Evolutionary conservation across 2,797 vertebrate genomes (phyloP), one percentile per base, ranked within the genome.

Genomic region (Calcarius lapponicus): DNA sequence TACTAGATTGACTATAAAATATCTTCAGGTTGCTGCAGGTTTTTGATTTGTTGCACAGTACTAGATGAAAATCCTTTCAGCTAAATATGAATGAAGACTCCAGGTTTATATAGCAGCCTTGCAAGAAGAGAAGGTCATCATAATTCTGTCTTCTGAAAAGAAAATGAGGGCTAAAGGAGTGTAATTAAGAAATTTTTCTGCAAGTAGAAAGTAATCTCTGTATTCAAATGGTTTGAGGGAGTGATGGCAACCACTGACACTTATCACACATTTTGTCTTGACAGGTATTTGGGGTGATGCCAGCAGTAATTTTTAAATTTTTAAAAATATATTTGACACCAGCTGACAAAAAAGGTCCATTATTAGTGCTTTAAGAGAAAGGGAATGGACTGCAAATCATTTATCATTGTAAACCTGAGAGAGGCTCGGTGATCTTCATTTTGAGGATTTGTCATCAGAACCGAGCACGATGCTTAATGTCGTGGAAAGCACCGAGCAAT

Each of bases 61-160:
- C 90, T 84, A 93, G 86, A 95, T 97, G 93, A 95, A 96, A 97
- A 97, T 91, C 47, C 92, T 97, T 96, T 96, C 95, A 94, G 92
- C 93, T 93, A 97, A 96, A 95, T 95, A 92, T 94, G 95, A 97
- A 96, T 94, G 93, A 96, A 96, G 73, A 88, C n/a, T 89, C 18
- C 0, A 36, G 95, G 80, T 91, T 96, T 95, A 80, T 93, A 75
- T 28, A 78, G 51, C 24, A 17, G 88, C 73, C 81, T 92, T 95
- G 66, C 14, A 17, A 83, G 91, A 95, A 94, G 72, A 73, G 95
- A 91, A 95, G 73, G 88, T 95, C 88, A 4, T 75, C 62, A 67
- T 92, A 72, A 78, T 29, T 96, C 78, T 88, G 90, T 71, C 66
- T 50, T 95, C 64, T 82, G 51, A 85, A 86, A 91, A 73, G 76